Base-by-base conservation (phyloP, 2,113 vertebrate genomes). In the Xiphorhynchus elegans region DNA sequence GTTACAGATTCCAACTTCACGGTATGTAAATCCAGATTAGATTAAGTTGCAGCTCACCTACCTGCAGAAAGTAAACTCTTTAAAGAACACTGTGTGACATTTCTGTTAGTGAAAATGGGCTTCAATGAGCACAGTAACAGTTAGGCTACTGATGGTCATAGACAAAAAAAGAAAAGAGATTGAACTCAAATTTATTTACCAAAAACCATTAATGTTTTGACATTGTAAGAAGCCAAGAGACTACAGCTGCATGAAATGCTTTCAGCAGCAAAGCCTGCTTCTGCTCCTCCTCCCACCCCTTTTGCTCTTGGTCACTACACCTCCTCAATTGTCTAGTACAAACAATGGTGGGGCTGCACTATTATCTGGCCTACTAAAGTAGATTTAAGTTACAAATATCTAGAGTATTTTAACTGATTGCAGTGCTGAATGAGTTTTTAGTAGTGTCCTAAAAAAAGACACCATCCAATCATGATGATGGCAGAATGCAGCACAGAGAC, bases 381-480 rank as follows among this genome's bases (percentile, higher is more conserved):
- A n/a, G 9, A 62, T 59, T 53, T 31, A 70, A 25, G 11, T 53
- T 78, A 17, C 74, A 64, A 82, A 24, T 5, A 70, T 5, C 28
- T 52, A 25, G 5, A 82, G 16, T 52, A 42, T 66, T 77, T 69
- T 52, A 69, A 68, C 17, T 53, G 35, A 88, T 4, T 53, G 17
- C 44, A 77, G 25, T 25, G 56, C 26, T 42, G 49, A 47, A 33
- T 19, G 31, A 55, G 14, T 49, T 82, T 78, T 74, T 5, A 75
- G 29, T 46, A 47, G 4, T 8, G 3, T 12, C 18, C n/a, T 6
- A 35, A 6, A 7, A 33, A 28, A 3, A 3, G 0, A 0, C 19
- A 42, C 5, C 1, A 13, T 20, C 40, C 42, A 63, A 42, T 10
- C 18, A 44, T 59, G 16, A 3, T 4, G 26, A 42, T 11, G 17